Conservation (phyloP, 2,797 vertebrate species). For the Acanthurus lineatus region DNA sequence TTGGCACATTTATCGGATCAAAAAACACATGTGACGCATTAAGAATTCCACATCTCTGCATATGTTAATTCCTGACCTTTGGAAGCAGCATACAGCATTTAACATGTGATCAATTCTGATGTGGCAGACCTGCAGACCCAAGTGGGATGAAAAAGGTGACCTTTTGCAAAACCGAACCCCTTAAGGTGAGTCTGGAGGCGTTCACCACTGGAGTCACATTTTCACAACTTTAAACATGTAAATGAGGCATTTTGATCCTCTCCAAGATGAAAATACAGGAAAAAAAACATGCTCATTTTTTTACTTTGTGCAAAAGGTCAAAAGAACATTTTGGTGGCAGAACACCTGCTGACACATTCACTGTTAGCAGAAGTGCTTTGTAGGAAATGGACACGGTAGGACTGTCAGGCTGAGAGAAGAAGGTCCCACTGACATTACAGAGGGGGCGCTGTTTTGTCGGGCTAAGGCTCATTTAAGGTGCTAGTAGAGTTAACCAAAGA, state of each 20-base stretch:
- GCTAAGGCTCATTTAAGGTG: too few relatives aligned
- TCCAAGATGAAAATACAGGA: not conserved
- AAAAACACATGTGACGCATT: not conserved
- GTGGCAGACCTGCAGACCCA: not conserved
- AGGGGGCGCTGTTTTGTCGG: too few relatives aligned
- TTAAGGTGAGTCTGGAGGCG: not conserved
- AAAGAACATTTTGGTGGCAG: too few relatives aligned
- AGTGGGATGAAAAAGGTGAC: not conserved
- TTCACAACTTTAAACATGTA: not conserved
- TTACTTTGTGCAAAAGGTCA: too few relatives aligned
- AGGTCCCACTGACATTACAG: too few relatives aligned
- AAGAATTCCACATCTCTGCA: not conserved
- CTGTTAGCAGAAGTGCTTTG: too few relatives aligned
- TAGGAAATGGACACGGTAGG: too few relatives aligned
- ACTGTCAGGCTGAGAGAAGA: too few relatives aligned
- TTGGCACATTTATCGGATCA: not conserved
- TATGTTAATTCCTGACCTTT: not conserved
- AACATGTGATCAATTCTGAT: not conserved
- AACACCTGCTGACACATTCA: too few relatives aligned
- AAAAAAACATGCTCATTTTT: too few relatives aligned
- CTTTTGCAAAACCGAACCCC: not conserved
- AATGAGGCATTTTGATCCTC: not conserved
- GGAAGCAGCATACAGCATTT: not conserved
- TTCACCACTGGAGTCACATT: not conserved
- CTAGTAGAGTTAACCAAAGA: too few relatives aligned